These are phyloP conservation scores for Meles meles DNA, from an alignment of 2,113 vertebrate species.

Conservation along the genomic window DNA sequence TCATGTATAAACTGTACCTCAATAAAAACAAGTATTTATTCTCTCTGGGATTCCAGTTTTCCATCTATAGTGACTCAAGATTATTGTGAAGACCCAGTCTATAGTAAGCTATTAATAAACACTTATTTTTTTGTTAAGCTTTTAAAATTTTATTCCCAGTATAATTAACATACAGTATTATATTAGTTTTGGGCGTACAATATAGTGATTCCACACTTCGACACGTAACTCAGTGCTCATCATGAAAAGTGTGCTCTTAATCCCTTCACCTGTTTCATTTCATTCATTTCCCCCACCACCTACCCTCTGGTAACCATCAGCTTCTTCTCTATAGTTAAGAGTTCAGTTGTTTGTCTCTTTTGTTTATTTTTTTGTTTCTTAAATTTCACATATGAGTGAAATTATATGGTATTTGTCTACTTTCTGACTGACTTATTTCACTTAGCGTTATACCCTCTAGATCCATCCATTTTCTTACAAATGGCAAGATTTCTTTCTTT, in stretches of 20 bases:
- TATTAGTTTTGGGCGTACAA: not conserved
- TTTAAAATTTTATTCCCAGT: not conserved
- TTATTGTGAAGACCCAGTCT: not conserved
- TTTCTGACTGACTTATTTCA: not conserved
- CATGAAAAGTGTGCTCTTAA: not conserved
- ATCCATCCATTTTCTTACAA: not conserved
- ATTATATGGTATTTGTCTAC: not conserved
- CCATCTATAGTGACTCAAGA: not conserved
- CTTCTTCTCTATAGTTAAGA: not conserved
- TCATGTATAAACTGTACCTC: not conserved
- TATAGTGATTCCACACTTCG: not conserved
- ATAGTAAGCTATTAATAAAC: not conserved
- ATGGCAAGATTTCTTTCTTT: not conserved
- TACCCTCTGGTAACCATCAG: not conserved
- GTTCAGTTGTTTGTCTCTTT: not conserved
- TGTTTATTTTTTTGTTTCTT: not conserved
- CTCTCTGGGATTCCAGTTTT: not conserved
- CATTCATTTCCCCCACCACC: not conserved
- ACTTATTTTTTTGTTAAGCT: not conserved
- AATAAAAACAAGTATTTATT: not conserved
- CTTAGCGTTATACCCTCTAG: not conserved
- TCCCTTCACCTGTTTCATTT: not conserved
- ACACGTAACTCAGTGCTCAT: not conserved
- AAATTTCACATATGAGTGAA: not conserved
- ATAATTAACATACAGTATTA: not conserved